phyloP scores from a whole-genome alignment of 2,113 vertebrate species.

The Heterocephalus glaber region DNA sequence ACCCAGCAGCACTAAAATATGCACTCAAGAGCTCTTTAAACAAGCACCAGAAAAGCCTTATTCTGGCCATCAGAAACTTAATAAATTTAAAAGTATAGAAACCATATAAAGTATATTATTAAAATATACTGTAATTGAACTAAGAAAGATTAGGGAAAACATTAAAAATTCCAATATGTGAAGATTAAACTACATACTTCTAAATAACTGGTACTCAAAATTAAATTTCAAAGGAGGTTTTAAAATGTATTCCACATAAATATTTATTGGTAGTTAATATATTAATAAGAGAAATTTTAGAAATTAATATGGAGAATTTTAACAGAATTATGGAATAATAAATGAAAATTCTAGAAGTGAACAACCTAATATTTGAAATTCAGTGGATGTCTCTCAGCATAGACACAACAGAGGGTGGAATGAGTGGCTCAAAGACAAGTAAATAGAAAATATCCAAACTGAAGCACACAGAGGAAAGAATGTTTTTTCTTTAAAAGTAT shows the following conservation, averaged over 20 bases:
- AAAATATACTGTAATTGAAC: background rate
- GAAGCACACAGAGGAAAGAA: background rate
- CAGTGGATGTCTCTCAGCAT: background rate
- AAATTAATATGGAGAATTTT: background rate
- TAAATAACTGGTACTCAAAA: background rate
- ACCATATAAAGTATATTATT: background rate
- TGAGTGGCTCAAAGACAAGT: background rate
- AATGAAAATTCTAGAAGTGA: background rate
- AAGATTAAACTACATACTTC: background rate
- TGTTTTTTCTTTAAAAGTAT: background rate
- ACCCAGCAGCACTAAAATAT: background rate
- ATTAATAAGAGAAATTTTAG: no score
- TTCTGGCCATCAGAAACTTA: background rate
- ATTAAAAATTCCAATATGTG: background rate
- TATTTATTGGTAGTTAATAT: background rate
- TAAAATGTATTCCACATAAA: background rate
- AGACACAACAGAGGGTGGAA: background rate
- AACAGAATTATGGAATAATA: background rate
- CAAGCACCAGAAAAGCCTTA: background rate
- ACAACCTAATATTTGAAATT: background rate
- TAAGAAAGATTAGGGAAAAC: background rate
- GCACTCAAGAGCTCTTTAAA: background rate
- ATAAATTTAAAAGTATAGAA: background rate
- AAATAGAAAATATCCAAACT: background rate
- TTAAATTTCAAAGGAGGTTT: background rate